Conservation (phyloP, 2,797 vertebrate genomes). For the Pelochelys cantorii region DNA sequence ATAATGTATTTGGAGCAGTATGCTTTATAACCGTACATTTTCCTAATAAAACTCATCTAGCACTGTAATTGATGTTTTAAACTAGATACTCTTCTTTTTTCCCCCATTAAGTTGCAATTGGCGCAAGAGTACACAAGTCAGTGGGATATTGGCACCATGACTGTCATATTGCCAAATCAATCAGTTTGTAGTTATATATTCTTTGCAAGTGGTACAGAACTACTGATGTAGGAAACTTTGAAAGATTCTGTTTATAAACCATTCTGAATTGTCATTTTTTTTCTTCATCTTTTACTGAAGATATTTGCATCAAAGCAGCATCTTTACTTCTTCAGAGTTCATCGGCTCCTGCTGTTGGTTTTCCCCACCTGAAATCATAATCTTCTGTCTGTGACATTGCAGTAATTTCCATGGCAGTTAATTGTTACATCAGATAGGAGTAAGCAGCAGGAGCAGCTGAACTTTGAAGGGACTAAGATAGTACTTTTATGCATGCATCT, state of each 20-base stretch:
- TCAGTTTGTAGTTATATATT: background rate
- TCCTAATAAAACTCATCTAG: background rate
- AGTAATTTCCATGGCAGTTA: conserved; percentile 40
- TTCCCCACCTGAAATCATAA: background rate
- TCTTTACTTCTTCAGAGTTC: conserved; percentile 16
- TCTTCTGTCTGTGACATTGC: background rate
- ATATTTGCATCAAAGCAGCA: background rate
- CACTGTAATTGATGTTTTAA: background rate
- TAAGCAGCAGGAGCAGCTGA: conserved; percentile 44
- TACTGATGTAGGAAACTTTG: background rate
- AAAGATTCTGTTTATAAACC: background rate
- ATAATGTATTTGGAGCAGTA: background rate
- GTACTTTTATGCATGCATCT: conserved; percentile 5
- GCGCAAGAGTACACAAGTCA: background rate
- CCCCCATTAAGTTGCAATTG: background rate
- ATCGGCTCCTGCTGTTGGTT: background rate
- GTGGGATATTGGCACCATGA: background rate
- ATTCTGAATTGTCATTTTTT: background rate
- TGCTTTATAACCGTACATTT: accelerated
- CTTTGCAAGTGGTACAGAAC: background rate
- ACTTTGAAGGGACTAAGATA: conserved; percentile 41
- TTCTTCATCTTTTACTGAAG: background rate
- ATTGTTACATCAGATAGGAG: conserved; percentile 11
- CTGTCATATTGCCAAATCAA: background rate
- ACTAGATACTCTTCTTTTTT: background rate